Conservation (phyloP, 2,113 vertebrate species). For the Alethe diademata region DNA sequence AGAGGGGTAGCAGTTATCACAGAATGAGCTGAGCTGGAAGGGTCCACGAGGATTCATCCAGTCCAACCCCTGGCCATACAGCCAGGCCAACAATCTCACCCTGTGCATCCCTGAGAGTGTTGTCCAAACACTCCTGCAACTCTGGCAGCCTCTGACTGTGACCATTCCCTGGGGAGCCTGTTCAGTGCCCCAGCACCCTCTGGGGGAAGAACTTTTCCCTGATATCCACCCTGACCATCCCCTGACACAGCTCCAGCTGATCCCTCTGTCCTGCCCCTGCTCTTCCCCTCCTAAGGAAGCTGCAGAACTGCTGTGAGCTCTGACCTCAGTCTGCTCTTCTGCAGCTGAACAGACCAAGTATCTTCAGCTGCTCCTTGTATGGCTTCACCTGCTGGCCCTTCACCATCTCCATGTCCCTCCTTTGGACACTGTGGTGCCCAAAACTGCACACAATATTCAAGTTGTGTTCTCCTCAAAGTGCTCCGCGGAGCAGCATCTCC, state of each 20-base stretch:
- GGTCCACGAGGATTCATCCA: fast-evolving
- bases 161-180: background rate
- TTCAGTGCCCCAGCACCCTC: background rate
- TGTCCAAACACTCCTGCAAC: fast-evolving
- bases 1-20: background rate
- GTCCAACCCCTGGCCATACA: background rate
- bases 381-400: background rate
- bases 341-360: background rate
- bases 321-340: background rate
- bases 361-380: fast-evolving
- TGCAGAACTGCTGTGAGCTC: background rate
- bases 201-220: background rate
- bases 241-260: background rate
- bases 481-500: background rate
- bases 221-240: background rate
- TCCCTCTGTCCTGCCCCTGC: background rate
- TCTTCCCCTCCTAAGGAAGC: fast-evolving
- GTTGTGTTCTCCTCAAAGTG: background rate
- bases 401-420: background rate
- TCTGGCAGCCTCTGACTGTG: background rate
- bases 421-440: background rate
- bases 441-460: background rate
- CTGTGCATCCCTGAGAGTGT: fast-evolving
- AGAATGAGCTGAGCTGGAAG: background rate
- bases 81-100: too few relatives aligned